Base-by-base conservation (phyloP, 2,888 invertebrate genomes). In the Agrochola macilenta region DNA sequence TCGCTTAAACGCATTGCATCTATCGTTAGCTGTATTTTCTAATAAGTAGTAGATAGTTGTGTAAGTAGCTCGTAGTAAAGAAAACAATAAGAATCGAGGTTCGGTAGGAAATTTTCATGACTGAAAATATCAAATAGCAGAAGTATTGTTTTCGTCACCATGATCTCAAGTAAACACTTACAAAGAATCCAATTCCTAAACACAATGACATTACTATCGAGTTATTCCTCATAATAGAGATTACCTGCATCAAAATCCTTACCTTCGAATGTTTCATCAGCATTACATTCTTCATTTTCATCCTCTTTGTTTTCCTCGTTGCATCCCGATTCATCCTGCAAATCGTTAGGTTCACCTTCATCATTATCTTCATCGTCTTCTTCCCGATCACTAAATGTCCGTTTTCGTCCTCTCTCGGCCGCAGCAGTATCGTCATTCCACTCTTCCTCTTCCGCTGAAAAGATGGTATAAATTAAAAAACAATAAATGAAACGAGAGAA, bases 401-500 rank as follows among this genome's bases (percentile, higher is more conserved):
- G 89, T 86, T 78, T 92, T 26, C 35, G 66, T 39, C 61, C 90
- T 26, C 88, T 89, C 9, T 80, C 85, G 5, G 82, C 88, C 11
- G 86, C 87, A 35, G 88, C 85, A 66, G 86, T 87, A 58, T 92
- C 93, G 74, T 94, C 95, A 74, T 89, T 92, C 96, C 96, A 96
- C 83, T 95, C 96, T 68, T 96, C 96, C 85, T 96, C 97, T 82
- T 95, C 96, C 70, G 95, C 96, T 96, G 89, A 39, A 89, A 91
- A 88, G 76, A 83, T 84, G 5, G 35, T 49, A 58, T 17, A 7
- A 35, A 58, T 74, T 35, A 58, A 17, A 35, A 43, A 75, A 43
- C 4, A 14, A n/a, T n/a, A 0, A 23, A 43, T 26, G n/a, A 60
- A 20, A 26, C 2, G 30, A 30, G 5, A 54, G 3, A 35, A 52